These are phyloP conservation scores for Limnephilus rhombicus DNA, from an alignment of 2,888 invertebrate genomes.

Conservation along the genomic window DNA sequence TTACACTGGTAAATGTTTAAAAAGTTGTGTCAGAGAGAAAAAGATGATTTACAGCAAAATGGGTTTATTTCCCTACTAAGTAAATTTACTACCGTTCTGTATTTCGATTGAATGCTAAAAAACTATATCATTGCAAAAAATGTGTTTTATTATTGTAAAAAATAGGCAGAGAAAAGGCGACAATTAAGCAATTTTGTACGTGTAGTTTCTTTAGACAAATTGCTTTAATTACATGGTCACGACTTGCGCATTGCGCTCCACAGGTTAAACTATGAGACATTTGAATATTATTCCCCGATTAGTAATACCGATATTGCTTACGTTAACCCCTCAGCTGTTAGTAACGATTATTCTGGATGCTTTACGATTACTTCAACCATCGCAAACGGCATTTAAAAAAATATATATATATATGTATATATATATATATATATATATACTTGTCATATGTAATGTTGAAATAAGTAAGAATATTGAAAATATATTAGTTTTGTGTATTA, in stretches of 20 bases:
- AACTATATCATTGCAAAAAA: not conserved
- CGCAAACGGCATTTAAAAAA: no score
- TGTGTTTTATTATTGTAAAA: not conserved
- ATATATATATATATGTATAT: no score
- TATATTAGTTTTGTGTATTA: no score
- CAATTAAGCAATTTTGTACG: slow-evolving; percentile 12
- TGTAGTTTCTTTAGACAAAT: slow-evolving; percentile 56
- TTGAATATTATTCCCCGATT: slow-evolving; percentile 51
- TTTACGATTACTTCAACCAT: not conserved
- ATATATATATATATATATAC: no score
- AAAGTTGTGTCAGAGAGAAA: no score
- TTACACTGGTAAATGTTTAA: no score
- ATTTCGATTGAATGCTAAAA: not conserved
- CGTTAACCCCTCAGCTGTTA: slow-evolving; percentile 31
- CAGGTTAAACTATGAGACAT: slow-evolving; percentile 46
- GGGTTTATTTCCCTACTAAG: no score
- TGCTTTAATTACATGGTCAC: slow-evolving; percentile 60
- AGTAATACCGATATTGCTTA: slow-evolving; percentile 26
- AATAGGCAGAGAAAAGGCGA: not conserved
- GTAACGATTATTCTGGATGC: not conserved
- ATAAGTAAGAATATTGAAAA: no score
- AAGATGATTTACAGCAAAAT: no score
- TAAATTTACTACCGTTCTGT: not conserved
- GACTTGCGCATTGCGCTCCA: slow-evolving; percentile 47
- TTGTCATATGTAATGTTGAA: no score